phyloP scores from a whole-genome alignment of 2,797 vertebrate species.

The Ceryle rudis region DNA sequence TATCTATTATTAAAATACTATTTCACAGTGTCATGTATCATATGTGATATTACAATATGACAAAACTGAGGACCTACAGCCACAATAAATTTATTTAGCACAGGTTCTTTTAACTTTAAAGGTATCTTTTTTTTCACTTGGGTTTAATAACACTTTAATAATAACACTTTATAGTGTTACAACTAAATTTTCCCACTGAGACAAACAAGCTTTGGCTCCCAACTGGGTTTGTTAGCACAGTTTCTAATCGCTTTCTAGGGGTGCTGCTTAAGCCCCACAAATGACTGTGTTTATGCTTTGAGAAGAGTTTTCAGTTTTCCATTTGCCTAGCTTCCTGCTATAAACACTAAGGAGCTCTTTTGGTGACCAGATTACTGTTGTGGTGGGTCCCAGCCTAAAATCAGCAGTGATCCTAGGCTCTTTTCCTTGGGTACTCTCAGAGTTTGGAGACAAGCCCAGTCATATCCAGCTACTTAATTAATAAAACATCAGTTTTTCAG shows the following conservation, averaged over 20 bases:
- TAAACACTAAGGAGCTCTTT: not conserved
- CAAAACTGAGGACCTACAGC: not conserved
- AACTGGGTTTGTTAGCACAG: not conserved
- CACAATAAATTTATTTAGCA: not conserved
- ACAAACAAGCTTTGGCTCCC: not conserved
- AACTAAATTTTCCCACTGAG: not conserved
- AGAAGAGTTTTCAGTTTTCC: not conserved
- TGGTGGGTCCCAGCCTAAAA: not conserved
- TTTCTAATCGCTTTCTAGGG: not conserved
- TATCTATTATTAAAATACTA: too few relatives aligned
- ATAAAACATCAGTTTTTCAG: conserved; percentile 42
- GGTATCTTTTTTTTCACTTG: not conserved
- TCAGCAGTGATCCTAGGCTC: not conserved
- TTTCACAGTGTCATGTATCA: not conserved
- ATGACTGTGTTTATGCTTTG: not conserved
- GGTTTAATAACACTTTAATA: not conserved
- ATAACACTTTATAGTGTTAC: not conserved
- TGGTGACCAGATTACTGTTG: not conserved
- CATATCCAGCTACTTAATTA: conserved; percentile 16
- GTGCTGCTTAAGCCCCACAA: not conserved
- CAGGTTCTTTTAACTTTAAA: not conserved
- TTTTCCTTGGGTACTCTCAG: not conserved
- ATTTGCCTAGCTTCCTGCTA: not conserved
- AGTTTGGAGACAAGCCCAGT: not conserved
- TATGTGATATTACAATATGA: not conserved